Evolutionary conservation across 1,140 invertebrate species (phyloP).

Genomic region (Drosophila sechellia): DNA sequence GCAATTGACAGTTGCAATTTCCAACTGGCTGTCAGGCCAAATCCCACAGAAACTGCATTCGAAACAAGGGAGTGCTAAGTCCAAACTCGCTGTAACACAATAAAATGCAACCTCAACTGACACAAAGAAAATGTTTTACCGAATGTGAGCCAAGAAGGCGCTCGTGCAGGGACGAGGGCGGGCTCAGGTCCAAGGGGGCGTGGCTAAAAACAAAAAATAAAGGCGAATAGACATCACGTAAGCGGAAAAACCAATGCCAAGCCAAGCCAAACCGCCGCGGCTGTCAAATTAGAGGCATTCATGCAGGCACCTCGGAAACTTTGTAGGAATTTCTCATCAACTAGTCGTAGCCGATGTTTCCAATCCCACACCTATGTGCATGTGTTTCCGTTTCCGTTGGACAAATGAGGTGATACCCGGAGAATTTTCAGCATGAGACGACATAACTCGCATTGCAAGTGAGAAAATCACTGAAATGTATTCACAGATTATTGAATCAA

Average conservation of each 20-base stretch:
- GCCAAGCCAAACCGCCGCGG: slow-evolving; percentile 51
- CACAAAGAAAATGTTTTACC: slow-evolving; percentile 78
- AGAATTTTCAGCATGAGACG: slow-evolving; percentile 11
- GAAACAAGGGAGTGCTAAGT: slow-evolving; percentile 36
- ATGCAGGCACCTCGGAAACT: slow-evolving; percentile 45
- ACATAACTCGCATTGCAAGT: slow-evolving; percentile 37
- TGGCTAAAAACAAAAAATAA: slow-evolving; percentile 28
- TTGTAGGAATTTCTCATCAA: slow-evolving; percentile 40
- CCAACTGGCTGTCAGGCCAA: slow-evolving; percentile 75
- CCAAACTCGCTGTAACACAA: slow-evolving; percentile 77
- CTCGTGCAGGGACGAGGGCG: slow-evolving; percentile 37
- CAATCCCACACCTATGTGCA: neutral
- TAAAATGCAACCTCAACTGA: slow-evolving; percentile 82
- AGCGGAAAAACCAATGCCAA: slow-evolving; percentile 76
- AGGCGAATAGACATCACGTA: slow-evolving; percentile 74
- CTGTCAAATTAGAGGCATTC: slow-evolving; percentile 78
- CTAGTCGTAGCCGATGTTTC: slow-evolving; percentile 4
- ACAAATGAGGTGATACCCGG: slow-evolving; percentile 22
- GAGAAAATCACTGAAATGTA: slow-evolving; percentile 37
- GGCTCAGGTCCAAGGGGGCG: slow-evolving; percentile 27
- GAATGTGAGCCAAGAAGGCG: slow-evolving; percentile 56
- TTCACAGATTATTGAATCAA: slow-evolving; percentile 54
- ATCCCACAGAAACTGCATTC: slow-evolving; percentile 61
- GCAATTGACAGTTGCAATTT: slow-evolving; percentile 83
- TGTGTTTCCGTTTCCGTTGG: neutral